Percentiles rank a stretch among this genome's conserved stretches.
These are phyloP conservation scores for Eristalinus aeneus DNA, from an alignment of 2,888 invertebrate species.

Conservation along the genomic window DNA sequence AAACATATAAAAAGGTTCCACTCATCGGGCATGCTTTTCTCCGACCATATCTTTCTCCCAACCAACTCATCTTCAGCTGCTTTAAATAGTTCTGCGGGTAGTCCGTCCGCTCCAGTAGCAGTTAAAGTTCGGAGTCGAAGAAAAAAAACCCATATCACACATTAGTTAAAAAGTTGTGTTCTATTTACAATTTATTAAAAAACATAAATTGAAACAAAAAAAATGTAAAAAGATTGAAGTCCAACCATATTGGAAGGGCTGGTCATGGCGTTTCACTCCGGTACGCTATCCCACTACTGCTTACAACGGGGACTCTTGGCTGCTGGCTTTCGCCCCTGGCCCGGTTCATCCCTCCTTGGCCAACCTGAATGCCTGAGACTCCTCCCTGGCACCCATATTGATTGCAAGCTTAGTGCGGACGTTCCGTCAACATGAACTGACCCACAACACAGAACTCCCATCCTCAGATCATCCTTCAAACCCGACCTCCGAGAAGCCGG, in stretches of 20 bases:
- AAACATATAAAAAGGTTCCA: too few species aligned
- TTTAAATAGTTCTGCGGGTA: too few species aligned
- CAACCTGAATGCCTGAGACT: slow-evolving; percentile 92
- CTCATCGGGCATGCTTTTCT: too few species aligned
- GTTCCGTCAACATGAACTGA: slow-evolving; percentile 90
- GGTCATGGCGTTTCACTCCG: slow-evolving; percentile 94
- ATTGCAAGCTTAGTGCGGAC: slow-evolving; percentile 98
- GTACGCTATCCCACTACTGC: slow-evolving; percentile 99
- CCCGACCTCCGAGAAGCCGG: slow-evolving; percentile 96
- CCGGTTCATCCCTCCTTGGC: slow-evolving; percentile 98
- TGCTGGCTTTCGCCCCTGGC: slow-evolving; percentile 99
- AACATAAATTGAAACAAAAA: slow-evolving; percentile 11
- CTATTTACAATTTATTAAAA: too few species aligned
- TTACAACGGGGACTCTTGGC: slow-evolving; percentile 99
- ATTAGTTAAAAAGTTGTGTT: too few species aligned
- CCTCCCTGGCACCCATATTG: slow-evolving; percentile 96
- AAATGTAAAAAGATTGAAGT: slow-evolving; percentile 88
- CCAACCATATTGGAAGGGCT: slow-evolving; percentile 92
- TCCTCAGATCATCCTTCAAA: slow-evolving; percentile 96
- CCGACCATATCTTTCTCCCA: too few species aligned
- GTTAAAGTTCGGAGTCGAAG: too few species aligned
- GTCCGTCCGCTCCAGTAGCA: too few species aligned
- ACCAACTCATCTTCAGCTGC: too few species aligned
- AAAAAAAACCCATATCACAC: too few species aligned
- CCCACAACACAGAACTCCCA: slow-evolving; percentile 86